Evolutionary conservation across 2,797 vertebrate genomes (phyloP), one percentile per base, ranked within the genome.

Genomic region (Gallinago stenura): DNA sequence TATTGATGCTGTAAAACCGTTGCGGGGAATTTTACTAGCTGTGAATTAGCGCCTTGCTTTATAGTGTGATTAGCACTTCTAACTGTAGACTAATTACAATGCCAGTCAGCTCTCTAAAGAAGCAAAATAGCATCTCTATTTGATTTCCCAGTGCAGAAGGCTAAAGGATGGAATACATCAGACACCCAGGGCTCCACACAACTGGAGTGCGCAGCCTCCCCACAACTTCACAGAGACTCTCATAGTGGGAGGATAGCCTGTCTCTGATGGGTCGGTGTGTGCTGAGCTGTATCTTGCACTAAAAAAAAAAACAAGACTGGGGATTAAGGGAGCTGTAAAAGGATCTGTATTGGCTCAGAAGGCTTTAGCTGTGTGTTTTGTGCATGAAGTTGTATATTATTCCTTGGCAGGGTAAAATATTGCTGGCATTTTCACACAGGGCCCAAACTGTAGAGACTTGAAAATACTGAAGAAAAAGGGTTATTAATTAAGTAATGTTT

Each of bases 1-100:
- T 87, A 43, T 82, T 75, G 81, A 66, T 90, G 46, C 70, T 84
- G 71, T 84, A 91, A 97, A 97, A 58, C 58, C 60, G 73, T 65
- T 79, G 83, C 33, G 50, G 87, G 83, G 96, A 94, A 80, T 88
- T 97, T 97, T 96, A 97, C 90, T 92, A 97, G 85, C 94, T 97
- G 96, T 96, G 94, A 98, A 97, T 97, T 96, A 97, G 83, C 2
- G 14, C 83, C 66, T 96, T 15, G 13, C 93, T 96, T 96, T 83
- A 93, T 87, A 73, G 79, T 12, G 35, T 17, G 24, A 97, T 97
- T 97, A 98, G 96, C 94, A 86, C 93, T 97, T 96, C 56, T 72
- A 96, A 94, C 65, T 96, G 91, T 89, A 94, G 95, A 87, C 96
- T 97, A 98, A 97, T 98, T 97, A 98, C 97, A 95, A 96, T 95